Percentiles rank a stretch among this genome's conserved stretches.
Evolutionary conservation across 2,888 invertebrate species (phyloP).

Genomic region (Drosophila kuntzei): DNA sequence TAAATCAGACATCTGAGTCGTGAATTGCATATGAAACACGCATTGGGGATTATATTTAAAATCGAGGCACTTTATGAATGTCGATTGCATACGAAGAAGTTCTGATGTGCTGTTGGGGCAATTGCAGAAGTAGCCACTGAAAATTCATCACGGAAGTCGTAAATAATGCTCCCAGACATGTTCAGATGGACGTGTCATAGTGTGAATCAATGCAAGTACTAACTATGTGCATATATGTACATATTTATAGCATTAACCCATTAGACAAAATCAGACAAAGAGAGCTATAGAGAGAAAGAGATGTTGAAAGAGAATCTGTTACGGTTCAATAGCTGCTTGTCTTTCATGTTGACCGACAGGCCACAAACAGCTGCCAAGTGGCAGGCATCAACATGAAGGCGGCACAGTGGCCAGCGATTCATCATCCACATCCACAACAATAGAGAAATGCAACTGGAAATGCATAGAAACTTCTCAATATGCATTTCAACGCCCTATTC

Average conservation of each 20-base stretch:
- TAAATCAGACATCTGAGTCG: conserved; percentile 64
- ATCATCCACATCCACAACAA: conserved; percentile 55
- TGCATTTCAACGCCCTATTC: conserved; percentile 71
- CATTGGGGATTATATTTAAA: conserved; percentile 65
- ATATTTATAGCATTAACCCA: conserved; percentile 71
- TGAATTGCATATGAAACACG: conserved; percentile 69
- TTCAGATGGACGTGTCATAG: conserved; percentile 63
- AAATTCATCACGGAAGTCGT: conserved; percentile 76
- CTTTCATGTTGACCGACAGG: conserved; percentile 72
- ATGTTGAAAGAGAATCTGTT: conserved; percentile 39
- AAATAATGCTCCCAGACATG: conserved; percentile 66
- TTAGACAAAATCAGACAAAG: conserved; percentile 30
- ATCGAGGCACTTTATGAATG: conserved; percentile 69
- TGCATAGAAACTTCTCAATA: conserved; percentile 30
- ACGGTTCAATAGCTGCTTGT: conserved; percentile 70
- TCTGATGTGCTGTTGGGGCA: conserved; percentile 1
- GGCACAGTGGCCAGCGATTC: conserved; percentile 54
- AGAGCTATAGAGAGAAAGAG: not conserved
- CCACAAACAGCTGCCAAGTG: conserved; percentile 62
- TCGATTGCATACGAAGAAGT: conserved; percentile 57
- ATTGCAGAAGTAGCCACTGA: conserved; percentile 62
- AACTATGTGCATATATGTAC: conserved; percentile 19
- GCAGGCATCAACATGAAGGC: conserved; percentile 38
- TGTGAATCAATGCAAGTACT: conserved; percentile 52
- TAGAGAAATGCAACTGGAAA: conserved; percentile 9